Percentiles rank a stretch among this genome's conserved stretches.
Evolutionary conservation across 2,888 invertebrate genomes (phyloP).

Genomic region (Thymelicus acteon): DNA sequence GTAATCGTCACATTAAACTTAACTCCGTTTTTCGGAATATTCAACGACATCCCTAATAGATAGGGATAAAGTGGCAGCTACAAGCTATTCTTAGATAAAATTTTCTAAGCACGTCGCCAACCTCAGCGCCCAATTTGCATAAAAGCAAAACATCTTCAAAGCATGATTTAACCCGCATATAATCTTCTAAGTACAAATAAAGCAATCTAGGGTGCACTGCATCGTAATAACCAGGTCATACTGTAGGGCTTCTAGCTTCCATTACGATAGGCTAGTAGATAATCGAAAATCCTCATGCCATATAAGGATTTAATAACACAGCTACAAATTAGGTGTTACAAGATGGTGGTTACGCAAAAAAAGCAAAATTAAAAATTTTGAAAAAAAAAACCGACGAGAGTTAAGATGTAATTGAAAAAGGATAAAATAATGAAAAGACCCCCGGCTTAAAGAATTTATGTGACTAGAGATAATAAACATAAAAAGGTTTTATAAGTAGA

Average conservation of each 20-base stretch:
- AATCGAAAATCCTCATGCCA: conserved; percentile 19
- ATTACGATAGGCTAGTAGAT: conserved; percentile 28
- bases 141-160: conserved; percentile 27
- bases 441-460: too few species aligned
- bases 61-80: not conserved
- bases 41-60: not conserved
- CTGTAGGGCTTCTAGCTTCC: conserved; percentile 18
- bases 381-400: too few species aligned
- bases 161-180: conserved; percentile 28
- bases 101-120: conserved; percentile 12
- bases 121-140: conserved; percentile 27
- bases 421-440: too few species aligned
- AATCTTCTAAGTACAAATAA: conserved; percentile 33
- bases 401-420: too few species aligned
- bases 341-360: conserved; percentile 20
- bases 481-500: too few species aligned
- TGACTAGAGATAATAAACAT: too few species aligned
- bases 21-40: not conserved
- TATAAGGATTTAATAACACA: conserved; percentile 26
- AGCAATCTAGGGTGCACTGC: conserved; percentile 25
- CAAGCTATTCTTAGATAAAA: not conserved
- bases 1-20: not conserved
- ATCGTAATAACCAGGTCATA: conserved; percentile 29
- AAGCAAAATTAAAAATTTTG: too few species aligned
- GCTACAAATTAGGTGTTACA: conserved; percentile 22